These are phyloP conservation scores for Dromaius novaehollandiae DNA, from an alignment of 2,113 vertebrate species.

Conservation along the genomic window DNA sequence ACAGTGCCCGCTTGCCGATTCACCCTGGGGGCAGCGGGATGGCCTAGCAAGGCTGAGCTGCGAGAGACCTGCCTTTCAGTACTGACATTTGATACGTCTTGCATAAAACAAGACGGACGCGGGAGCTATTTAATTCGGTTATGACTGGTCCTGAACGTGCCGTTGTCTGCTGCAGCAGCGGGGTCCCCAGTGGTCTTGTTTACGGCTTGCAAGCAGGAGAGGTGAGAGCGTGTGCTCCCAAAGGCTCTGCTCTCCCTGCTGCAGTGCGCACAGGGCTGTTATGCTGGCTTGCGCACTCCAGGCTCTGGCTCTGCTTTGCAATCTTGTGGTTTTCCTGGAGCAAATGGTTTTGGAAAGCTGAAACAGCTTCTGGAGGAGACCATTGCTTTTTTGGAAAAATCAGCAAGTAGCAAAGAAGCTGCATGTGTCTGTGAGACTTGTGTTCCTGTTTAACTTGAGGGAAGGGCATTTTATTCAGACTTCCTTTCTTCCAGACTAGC, in stretches of 20 bases:
- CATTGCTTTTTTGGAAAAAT: neutral
- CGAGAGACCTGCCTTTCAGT: neutral
- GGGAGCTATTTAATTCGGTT: neutral
- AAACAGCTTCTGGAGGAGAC: neutral
- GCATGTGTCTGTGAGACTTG: neutral
- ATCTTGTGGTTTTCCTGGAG: constrained; percentile 6
- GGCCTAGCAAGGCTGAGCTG: neutral
- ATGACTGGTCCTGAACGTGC: neutral
- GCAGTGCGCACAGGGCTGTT: rapidly evolving
- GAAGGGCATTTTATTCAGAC: neutral
- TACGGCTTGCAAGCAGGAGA: neutral
- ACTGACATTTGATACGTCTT: neutral
- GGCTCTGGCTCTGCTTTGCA: neutral
- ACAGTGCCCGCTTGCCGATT: rapidly evolving
- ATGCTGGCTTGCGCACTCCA: rapidly evolving
- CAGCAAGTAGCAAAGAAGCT: neutral
- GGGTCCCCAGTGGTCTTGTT: neutral
- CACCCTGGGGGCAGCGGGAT: neutral
- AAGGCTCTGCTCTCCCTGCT: neutral
- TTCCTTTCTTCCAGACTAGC: neutral
- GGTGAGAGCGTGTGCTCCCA: neutral
- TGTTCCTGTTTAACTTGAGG: neutral
- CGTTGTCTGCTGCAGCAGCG: rapidly evolving
- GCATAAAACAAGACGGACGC: neutral
- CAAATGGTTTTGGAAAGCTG: constrained; percentile 8